phyloP scores from a whole-genome alignment of 1,140 invertebrate genomes.

The Brachionus calyciflorus region DNA sequence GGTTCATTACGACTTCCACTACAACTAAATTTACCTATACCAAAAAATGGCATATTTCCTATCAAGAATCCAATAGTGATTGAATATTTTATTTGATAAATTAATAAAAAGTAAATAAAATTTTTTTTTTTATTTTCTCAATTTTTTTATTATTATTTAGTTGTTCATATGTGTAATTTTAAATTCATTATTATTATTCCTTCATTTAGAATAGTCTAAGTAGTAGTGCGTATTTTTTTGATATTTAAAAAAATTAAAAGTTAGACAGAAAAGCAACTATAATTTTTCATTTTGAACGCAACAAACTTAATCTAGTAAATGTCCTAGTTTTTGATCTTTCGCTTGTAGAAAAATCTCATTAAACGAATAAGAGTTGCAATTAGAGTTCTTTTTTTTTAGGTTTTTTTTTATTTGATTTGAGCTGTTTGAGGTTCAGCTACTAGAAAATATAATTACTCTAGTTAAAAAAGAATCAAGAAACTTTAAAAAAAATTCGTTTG shows the following conservation, averaged over 20 bases:
- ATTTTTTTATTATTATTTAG: background rate
- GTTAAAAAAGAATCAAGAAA: too few relatives aligned
- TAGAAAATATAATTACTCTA: too few relatives aligned
- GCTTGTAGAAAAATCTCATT: too few relatives aligned
- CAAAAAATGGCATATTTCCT: constrained; percentile 40
- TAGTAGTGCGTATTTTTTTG: constrained; percentile 35
- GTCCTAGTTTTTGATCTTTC: constrained; percentile 44
- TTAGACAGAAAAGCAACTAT: constrained; percentile 32
- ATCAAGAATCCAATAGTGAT: too few relatives aligned
- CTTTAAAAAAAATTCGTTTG: too few relatives aligned
- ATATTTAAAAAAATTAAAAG: background rate
- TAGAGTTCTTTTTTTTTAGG: constrained; percentile 1
- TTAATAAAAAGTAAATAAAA: background rate
- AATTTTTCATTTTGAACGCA: background rate
- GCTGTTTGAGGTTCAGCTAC: too few relatives aligned
- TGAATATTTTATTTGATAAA: too few relatives aligned
- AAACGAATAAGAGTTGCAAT: constrained; percentile 15
- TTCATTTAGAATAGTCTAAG: constrained; percentile 30
- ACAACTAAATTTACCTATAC: constrained; percentile 41
- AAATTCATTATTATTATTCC: constrained; percentile 24
- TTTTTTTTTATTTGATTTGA: background rate
- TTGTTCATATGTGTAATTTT: constrained; percentile 4
- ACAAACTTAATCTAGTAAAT: constrained; percentile 38
- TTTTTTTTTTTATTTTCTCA: background rate
- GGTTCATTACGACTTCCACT: constrained; percentile 39